Evolutionary conservation across 2,797 vertebrate genomes (phyloP).

Genomic region (Rhinatrema bivittatum): DNA sequence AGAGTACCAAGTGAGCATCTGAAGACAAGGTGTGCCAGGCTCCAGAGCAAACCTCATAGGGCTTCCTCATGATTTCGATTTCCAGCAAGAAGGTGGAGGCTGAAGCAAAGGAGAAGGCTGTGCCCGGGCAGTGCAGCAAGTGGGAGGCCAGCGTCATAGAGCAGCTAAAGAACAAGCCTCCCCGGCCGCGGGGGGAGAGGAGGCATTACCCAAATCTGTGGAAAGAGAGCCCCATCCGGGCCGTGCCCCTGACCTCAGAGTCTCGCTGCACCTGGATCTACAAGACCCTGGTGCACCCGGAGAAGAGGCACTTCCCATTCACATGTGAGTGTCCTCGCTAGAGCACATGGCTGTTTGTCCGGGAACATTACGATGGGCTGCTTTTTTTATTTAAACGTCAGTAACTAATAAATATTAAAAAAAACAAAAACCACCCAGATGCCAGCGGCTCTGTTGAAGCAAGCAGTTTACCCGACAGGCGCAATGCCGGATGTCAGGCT

Average conservation of each 20-base stretch:
- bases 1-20: background rate
- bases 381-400: too few relatives aligned
- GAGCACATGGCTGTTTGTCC: too few relatives aligned
- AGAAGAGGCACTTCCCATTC: conserved; percentile 56
- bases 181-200: conserved; percentile 1
- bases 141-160: conserved; percentile 63
- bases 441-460: too few relatives aligned
- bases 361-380: too few relatives aligned
- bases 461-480: too few relatives aligned
- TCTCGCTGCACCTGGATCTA: conserved; percentile 23
- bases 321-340: conserved; percentile 46
- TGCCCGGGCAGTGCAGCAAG: conserved; percentile 48
- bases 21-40: too few relatives aligned
- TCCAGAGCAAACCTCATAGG: too few relatives aligned
- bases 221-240: background rate
- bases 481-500: too few relatives aligned
- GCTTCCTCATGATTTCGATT: too few relatives aligned
- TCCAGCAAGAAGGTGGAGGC: too few relatives aligned
- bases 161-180: conserved; percentile 15
- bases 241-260: conserved; percentile 1
- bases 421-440: too few relatives aligned
- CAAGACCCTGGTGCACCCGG: background rate
- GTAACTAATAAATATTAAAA: too few relatives aligned
- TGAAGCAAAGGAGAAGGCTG: background rate
- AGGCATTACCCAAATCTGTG: conserved; percentile 1